Percentiles rank a stretch among this genome's conserved stretches.
Evolutionary conservation across 1,140 invertebrate species (phyloP).

Genomic region (Anastrepha obliqua): DNA sequence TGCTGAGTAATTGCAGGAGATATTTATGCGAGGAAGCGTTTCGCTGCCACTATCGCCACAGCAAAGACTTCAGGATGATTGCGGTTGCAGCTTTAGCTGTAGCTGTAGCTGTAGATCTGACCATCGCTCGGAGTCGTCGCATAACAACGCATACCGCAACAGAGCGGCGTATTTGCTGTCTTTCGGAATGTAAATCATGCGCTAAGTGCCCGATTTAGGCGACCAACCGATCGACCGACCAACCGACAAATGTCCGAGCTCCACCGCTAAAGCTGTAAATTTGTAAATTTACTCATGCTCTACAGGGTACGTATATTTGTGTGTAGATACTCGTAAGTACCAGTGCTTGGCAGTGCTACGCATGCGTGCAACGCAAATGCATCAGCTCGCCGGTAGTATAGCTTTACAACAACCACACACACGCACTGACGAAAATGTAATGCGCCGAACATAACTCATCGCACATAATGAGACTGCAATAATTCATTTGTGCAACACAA

Average conservation of each 20-base stretch:
- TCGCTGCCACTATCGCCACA: slow-evolving; percentile 54
- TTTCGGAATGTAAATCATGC: slow-evolving; percentile 74
- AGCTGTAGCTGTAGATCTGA: slow-evolving; percentile 38
- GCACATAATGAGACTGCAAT: slow-evolving; percentile 75
- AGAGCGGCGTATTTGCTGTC: slow-evolving; percentile 73
- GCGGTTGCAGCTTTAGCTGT: slow-evolving; percentile 30
- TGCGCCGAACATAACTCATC: slow-evolving; percentile 74
- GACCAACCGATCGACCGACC: slow-evolving; percentile 61
- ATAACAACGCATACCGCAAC: slow-evolving; percentile 73
- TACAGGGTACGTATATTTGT: not conserved
- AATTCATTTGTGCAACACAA: slow-evolving; percentile 65
- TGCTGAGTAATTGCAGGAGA: slow-evolving; percentile 74
- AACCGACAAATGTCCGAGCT: not conserved
- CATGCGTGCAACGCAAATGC: not conserved
- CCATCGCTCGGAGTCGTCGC: slow-evolving; percentile 60
- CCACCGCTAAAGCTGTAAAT: not conserved
- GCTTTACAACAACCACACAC: slow-evolving; percentile 29
- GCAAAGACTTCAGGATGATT: slow-evolving; percentile 23
- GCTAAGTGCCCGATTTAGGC: slow-evolving; percentile 74
- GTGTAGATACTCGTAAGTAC: not conserved
- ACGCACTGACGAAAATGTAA: slow-evolving; percentile 65
- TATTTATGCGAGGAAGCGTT: slow-evolving; percentile 74
- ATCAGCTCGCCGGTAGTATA: not conserved
- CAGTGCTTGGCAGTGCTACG: not conserved
- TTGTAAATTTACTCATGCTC: not conserved